phyloP scores from a whole-genome alignment of 2,113 vertebrate species.

The Eclectus roratus region DNA sequence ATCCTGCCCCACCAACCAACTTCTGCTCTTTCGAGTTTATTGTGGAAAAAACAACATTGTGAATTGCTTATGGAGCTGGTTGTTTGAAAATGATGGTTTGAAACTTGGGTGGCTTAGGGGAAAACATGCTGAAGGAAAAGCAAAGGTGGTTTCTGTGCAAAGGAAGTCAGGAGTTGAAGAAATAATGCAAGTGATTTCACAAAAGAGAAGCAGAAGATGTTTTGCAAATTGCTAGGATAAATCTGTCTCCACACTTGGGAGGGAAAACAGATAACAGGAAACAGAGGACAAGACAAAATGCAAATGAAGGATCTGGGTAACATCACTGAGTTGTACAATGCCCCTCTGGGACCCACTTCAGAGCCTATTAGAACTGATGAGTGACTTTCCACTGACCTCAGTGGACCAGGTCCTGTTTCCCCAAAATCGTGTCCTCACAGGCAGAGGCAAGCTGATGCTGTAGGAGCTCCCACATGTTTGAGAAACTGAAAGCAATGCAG shows the following conservation, averaged over 20 bases:
- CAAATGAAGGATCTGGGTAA: constrained; percentile 46
- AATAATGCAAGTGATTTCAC: not conserved
- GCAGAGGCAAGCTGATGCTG: not conserved
- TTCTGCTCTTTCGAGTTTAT: not conserved
- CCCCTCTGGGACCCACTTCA: not conserved
- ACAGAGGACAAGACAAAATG: constrained; percentile 44
- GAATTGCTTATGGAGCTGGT: not conserved
- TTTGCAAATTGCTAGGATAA: constrained; percentile 42
- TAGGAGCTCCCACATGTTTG: not conserved
- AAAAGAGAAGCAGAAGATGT: not conserved
- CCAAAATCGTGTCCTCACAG: not conserved
- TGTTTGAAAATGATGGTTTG: constrained; percentile 42
- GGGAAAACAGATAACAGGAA: constrained; percentile 45
- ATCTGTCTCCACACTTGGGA: not conserved
- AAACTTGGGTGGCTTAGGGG: constrained; percentile 32
- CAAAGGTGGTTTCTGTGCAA: constrained; percentile 28
- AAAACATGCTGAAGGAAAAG: constrained; percentile 11
- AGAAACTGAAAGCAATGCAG: not conserved
- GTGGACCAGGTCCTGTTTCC: not conserved
- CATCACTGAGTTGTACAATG: not conserved
- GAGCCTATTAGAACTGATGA: not conserved
- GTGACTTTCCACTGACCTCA: constrained; percentile 5
- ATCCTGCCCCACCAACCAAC: not conserved
- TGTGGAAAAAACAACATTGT: constrained; percentile 44
- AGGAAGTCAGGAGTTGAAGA: constrained; percentile 8